These are phyloP conservation scores for Pyxicephalus adspersus DNA, from an alignment of 2,113 vertebrate species.

Conservation along the genomic window DNA sequence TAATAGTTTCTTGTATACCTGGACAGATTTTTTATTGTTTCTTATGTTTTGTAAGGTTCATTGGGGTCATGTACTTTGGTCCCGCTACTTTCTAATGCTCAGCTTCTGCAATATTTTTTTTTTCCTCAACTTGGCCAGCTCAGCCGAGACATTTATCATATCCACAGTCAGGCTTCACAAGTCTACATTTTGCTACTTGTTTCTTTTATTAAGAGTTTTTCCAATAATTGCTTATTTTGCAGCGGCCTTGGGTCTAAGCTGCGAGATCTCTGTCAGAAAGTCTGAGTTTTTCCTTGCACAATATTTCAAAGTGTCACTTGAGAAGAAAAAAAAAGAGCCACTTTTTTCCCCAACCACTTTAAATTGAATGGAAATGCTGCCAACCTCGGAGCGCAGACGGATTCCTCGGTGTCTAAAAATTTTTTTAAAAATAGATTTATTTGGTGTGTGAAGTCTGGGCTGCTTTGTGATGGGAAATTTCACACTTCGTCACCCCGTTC, in stretches of 20 bases:
- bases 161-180: neutral
- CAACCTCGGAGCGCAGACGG: neutral
- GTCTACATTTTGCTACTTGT: neutral
- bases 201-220: slow-evolving; percentile 18
- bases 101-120: neutral
- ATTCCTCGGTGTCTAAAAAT: neutral
- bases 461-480: too few relatives aligned
- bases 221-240: slow-evolving; percentile 28
- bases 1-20: too few relatives aligned
- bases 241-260: slow-evolving; percentile 2
- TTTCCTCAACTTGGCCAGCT: neutral
- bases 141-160: neutral
- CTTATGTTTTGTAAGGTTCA: too few relatives aligned
- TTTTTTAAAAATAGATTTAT: neutral
- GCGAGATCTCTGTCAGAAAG: slow-evolving; percentile 2
- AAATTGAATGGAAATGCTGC: neutral
- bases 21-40: too few relatives aligned
- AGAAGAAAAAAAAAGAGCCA: neutral
- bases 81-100: neutral
- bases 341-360: neutral
- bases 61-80: too few relatives aligned
- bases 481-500: too few relatives aligned
- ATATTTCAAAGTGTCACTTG: slow-evolving; percentile 29
- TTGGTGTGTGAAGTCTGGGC: neutral
- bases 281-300: neutral